Base-by-base conservation (phyloP, 2,888 invertebrate genomes). In the Polydrusus cervinus region DNA sequence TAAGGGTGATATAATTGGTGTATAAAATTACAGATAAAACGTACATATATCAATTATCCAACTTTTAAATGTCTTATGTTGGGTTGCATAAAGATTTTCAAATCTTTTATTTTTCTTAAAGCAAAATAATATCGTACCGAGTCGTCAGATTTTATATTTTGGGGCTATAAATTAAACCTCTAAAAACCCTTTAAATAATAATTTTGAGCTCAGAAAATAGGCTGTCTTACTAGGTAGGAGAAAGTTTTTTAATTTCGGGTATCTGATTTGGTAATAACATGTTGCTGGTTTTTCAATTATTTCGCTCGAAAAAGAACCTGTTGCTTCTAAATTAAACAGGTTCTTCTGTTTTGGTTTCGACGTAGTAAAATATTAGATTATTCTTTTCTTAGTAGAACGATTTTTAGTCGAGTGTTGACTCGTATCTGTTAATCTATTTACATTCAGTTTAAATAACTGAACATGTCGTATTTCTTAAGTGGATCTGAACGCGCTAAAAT, bases 271-370 rank as follows among this genome's bases (percentile, higher is more conserved):
- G 38, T 66, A 66, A 66, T 72, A 72, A 66, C 30, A 65, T 30
- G 72, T 65, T 65, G 65, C 53, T 55, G 64, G 40, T 65, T 71
- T 72, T 65, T 72, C 72, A 72, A 66, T 66, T 72, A 66, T 57
- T 72, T 72, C 66, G 45, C 38, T 40, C 30, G 30, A 57, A 72
- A 72, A 72, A 40, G 51, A 53, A 72, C 66, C 66, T 66, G 72
- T 66, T 72, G 72, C 18, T 72, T 60, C 72, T 57, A 66, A 66
- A 40, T 66, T 53, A 66, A 66, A 66, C 66, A 66, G 66, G 66
- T 66, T 66, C 53, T 66, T 66, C 53, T 43, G 66, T 53, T 66
- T 34, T 7, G 53, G 10, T 55, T 34, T 40, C 53, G 34, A 53
- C 49, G 51, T 53, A 10, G 34, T 53, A 66, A 66, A 53, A 20